Evolutionary conservation across 2,888 invertebrate genomes (phyloP), one percentile per base, ranked within the genome.

Genomic region (Alsophila aescularia): DNA sequence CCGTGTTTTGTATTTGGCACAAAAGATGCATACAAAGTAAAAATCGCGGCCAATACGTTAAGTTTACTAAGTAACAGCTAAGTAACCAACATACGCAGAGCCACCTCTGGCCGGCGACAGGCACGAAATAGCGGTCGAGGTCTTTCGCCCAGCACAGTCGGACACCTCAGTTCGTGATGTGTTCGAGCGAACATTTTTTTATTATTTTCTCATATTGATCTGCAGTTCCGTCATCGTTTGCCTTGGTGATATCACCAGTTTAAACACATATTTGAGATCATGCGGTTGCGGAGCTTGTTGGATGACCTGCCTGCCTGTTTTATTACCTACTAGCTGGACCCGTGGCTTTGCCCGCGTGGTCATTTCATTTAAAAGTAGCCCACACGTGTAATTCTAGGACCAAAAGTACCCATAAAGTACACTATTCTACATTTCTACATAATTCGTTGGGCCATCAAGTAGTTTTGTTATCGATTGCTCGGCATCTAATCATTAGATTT

Each of bases 121-220:
- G 73, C 75, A 68, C 69, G 70, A 77, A 83, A 85, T 83, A 83
- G 81, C 81, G 85, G 84, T 82, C 85, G 86, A 86, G 85, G 86
- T 79, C 82, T 73, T 79, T 78, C 77, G 77, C 82, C 80, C 74
- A 70, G 70, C 69, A 65, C 55, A 36, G 55, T 66, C 64, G 67
- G 66, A 62, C 65, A 69, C 69, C 49, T 60, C 58, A 60, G 65
- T 60, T 61, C 43, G 34, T 40, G 43, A 48, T 52, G 40, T 47
- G 29, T 43, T 29, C 13, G 10, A 2, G 56, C 67, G 66, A 65
- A 42, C 64, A 67, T 69, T 67, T 72, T n/a, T 66, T 67, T 63
- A 67, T 65, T 68, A 68, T 69, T 32, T 73, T 73, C 67, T 64
- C 52, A 61, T 58, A 61, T 70, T 68, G 70, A 75, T 73, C 76